Percentiles rank a stretch among this genome's conserved stretches.
phyloP scores from a whole-genome alignment of 2,113 vertebrate species.

The Poecile atricapillus region DNA sequence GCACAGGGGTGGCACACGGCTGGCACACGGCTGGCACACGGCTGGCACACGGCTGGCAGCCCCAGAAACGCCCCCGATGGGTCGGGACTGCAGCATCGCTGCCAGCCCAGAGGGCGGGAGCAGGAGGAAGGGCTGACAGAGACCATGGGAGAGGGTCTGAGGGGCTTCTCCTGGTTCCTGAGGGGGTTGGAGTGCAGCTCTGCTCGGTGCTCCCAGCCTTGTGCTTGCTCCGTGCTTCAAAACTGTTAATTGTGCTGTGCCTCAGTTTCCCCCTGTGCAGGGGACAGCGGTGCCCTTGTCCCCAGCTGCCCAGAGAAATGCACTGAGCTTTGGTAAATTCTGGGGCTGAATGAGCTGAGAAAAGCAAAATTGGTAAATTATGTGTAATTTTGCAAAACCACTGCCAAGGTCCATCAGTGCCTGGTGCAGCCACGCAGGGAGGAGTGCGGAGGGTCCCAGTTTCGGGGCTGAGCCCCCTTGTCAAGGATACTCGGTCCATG shows the following conservation, averaged over 20 bases:
- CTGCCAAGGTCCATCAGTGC: neutral
- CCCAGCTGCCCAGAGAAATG: fast-evolving
- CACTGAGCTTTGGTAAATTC: fast-evolving
- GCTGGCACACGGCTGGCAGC: neutral
- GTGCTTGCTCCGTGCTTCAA: fast-evolving
- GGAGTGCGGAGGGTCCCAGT: fast-evolving
- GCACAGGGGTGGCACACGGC: no score
- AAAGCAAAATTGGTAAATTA: neutral
- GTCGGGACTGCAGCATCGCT: neutral
- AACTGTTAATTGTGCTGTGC: fast-evolving
- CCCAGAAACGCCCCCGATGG: neutral
- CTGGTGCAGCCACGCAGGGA: neutral
- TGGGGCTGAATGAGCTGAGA: neutral
- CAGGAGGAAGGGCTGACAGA: neutral
- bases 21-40: no score
- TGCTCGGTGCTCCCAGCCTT: fast-evolving
- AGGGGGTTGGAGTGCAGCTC: fast-evolving
- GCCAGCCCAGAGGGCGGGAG: fast-evolving
- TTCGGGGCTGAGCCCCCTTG: neutral
- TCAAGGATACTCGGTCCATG: fast-evolving
- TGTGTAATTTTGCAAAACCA: fast-evolving
- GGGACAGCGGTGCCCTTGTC: fast-evolving
- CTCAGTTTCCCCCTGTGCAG: neutral
- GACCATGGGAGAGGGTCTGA: fast-evolving
- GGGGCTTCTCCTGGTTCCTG: fast-evolving